A percentile compares a stretch with the other conserved stretches of the same genome.
phyloP scores from a whole-genome alignment of 2,113 vertebrate species.

The Pituophis catenifer region DNA sequence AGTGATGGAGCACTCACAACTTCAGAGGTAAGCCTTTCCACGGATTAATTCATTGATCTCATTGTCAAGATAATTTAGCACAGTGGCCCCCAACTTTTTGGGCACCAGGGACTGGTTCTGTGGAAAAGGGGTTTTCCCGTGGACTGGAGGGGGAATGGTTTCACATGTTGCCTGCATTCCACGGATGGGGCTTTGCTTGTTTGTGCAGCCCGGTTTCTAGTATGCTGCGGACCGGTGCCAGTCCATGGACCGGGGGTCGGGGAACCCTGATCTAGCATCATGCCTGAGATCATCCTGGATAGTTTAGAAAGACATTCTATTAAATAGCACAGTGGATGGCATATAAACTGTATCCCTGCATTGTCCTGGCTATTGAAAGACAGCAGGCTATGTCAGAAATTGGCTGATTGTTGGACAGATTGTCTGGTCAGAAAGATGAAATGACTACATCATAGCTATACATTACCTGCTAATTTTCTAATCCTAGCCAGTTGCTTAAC shows the following conservation, averaged over 20 bases:
- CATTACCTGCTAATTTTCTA: neutral
- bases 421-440: neutral
- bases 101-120: neutral
- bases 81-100: neutral
- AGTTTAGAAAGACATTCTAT: neutral
- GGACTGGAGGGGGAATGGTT: neutral
- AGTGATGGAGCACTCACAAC: neutral
- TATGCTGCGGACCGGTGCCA: too few relatives aligned
- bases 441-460: neutral
- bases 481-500: neutral
- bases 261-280: neutral
- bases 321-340: neutral
- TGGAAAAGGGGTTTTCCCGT: neutral
- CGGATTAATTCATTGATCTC: neutral
- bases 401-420: neutral
- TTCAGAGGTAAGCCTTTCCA: neutral
- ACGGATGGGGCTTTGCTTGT: neutral
- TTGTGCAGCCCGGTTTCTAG: neutral
- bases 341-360: neutral
- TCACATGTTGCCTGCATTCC: neutral
- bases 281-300: neutral
- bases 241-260: too few relatives aligned
- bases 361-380: neutral
- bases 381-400: neutral
- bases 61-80: neutral